A percentile compares a stretch with the other conserved stretches of the same genome.
These are phyloP conservation scores for Musca vetustissima DNA, from an alignment of 1,140 invertebrate genomes.

Conservation along the genomic window DNA sequence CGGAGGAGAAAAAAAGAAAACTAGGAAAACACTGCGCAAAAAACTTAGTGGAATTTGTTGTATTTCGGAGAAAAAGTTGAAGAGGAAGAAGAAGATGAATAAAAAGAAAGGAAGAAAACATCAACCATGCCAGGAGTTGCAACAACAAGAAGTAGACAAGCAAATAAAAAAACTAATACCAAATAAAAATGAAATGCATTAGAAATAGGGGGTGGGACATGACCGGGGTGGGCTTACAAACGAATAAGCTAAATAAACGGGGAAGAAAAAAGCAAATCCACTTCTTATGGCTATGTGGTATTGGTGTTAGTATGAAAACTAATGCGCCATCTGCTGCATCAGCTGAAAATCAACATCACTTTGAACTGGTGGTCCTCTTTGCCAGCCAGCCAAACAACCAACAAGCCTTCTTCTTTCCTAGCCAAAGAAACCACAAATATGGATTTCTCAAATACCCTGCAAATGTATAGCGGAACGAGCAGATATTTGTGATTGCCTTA, in stretches of 20 bases:
- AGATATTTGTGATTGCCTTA: background rate
- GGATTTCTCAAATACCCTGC: background rate
- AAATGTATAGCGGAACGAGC: too few relatives aligned
- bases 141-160: background rate
- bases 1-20: background rate
- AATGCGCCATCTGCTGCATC: conserved; percentile 6
- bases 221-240: background rate
- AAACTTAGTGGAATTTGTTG: background rate
- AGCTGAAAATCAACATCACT: background rate
- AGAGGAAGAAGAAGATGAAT: background rate
- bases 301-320: background rate
- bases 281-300: too few relatives aligned
- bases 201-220: background rate
- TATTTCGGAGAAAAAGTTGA: background rate
- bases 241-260: background rate
- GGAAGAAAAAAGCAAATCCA: background rate
- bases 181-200: conserved; percentile 19
- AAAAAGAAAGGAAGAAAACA: too few relatives aligned
- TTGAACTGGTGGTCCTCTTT: background rate
- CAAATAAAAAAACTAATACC: conserved; percentile 8
- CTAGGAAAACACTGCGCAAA: background rate
- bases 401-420: too few relatives aligned
- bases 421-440: conserved; percentile 5
- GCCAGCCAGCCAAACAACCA: background rate
- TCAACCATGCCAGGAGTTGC: too few relatives aligned